A percentile compares a stretch with the other conserved stretches of the same genome.
Evolutionary conservation across 2,797 vertebrate genomes (phyloP).

Genomic region (Platyrinchus mystaceus): DNA sequence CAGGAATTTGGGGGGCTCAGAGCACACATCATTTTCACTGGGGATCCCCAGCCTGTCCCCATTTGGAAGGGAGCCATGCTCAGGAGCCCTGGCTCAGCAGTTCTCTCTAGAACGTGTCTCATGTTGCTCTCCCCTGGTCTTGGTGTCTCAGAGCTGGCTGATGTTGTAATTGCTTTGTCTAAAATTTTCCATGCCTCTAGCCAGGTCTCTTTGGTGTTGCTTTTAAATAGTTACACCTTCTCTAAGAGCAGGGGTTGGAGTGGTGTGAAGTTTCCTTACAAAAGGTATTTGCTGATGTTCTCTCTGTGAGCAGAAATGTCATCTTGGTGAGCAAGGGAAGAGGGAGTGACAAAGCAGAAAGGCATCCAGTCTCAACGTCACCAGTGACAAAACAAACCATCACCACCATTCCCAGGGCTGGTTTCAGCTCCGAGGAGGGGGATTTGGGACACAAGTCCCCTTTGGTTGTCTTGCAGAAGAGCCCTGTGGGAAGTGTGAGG

Average conservation of each 20-base stretch:
- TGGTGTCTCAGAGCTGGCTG: neutral
- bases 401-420: rapidly evolving
- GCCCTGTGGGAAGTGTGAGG: rapidly evolving
- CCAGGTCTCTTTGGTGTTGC: neutral
- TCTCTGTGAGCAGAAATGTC: neutral
- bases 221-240: neutral
- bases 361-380: rapidly evolving
- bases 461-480: neutral
- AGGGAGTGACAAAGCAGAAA: neutral
- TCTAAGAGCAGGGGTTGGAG: neutral
- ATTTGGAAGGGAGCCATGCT: rapidly evolving
- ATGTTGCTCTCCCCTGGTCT: rapidly evolving
- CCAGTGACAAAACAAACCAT: neutral
- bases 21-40: rapidly evolving
- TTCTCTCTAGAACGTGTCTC: rapidly evolving
- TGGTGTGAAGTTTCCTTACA: neutral
- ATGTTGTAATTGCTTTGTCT: neutral
- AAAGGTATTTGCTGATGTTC: neutral
- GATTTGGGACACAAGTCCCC: neutral
- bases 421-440: neutral
- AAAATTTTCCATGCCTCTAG: neutral
- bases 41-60: neutral
- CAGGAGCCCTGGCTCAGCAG: neutral
- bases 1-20: neutral
- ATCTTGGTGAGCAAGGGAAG: rapidly evolving